These are phyloP conservation scores for Sminthurides aquaticus DNA, from an alignment of 2,888 invertebrate genomes.

Conservation along the genomic window DNA sequence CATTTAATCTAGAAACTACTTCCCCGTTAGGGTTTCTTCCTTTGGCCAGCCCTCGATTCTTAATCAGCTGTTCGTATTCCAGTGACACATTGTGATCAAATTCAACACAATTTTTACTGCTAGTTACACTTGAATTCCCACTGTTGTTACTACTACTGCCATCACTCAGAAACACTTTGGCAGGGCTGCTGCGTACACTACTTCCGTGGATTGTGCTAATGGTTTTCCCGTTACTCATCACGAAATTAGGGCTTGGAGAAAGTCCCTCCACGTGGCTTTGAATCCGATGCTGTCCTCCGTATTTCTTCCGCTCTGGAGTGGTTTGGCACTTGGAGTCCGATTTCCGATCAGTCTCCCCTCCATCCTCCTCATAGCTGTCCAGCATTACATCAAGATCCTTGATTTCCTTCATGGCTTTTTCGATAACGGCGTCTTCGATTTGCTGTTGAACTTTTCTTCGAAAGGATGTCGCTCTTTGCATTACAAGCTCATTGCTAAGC, in stretches of 20 bases:
- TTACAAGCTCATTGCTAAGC: slow-evolving; percentile 45
- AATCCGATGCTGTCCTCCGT: not conserved
- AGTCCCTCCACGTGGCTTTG: no score
- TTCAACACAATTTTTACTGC: not conserved
- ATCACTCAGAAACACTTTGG: not conserved
- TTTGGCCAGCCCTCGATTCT: not conserved
- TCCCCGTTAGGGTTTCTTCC: not conserved
- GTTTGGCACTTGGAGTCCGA: not conserved
- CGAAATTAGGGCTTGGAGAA: not conserved
- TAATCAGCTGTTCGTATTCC: not conserved
- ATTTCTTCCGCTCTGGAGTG: not conserved
- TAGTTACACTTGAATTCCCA: not conserved
- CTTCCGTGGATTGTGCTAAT: not conserved
- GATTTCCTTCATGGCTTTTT: slow-evolving; percentile 37
- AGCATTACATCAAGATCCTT: slow-evolving; percentile 40
- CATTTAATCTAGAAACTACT: not conserved
- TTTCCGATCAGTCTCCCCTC: slow-evolving; percentile 18
- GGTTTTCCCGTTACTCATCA: not conserved
- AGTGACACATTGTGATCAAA: not conserved
- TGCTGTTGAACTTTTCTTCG: slow-evolving; percentile 43
- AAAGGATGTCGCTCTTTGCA: slow-evolving; percentile 45
- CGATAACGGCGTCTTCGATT: slow-evolving; percentile 37
- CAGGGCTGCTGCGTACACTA: not conserved
- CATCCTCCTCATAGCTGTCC: slow-evolving; percentile 36
- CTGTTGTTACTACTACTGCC: not conserved